These are phyloP conservation scores for Aphyosemion australe DNA, from an alignment of 2,113 vertebrate species.

Conservation along the genomic window DNA sequence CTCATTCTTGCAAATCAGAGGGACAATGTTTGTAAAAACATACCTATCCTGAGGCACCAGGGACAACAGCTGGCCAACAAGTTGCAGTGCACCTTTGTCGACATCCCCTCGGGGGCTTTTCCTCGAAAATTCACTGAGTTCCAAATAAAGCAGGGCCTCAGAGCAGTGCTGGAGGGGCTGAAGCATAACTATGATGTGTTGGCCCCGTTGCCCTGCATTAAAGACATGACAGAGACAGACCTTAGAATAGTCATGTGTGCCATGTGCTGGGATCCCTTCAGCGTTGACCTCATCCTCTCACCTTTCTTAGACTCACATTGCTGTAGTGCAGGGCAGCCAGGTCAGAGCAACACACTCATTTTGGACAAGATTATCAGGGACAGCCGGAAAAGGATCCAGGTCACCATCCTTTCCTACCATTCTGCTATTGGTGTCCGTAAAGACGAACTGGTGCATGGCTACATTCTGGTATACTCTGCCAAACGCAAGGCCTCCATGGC, in stretches of 20 bases:
- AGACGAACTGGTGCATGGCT: constrained; percentile 98
- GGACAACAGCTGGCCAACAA: constrained; percentile 98
- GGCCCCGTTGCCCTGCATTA: constrained; percentile 90
- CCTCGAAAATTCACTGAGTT: constrained; percentile 96
- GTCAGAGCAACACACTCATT: constrained; percentile 94
- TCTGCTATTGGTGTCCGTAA: constrained; percentile 96
- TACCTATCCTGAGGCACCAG: constrained; percentile 96
- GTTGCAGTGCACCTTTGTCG: constrained; percentile 97
- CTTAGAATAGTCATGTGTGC: constrained; percentile 98
- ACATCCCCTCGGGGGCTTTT: constrained; percentile 90
- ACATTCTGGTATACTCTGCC: constrained; percentile 96
- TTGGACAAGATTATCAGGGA: constrained; percentile 98
- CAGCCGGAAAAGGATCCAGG: constrained; percentile 92
- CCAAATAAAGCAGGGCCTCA: constrained; percentile 94
- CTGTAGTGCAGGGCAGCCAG: constrained; percentile 94
- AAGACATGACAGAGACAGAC: constrained; percentile 95
- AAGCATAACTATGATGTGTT: constrained; percentile 94
- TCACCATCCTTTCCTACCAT: constrained; percentile 96
- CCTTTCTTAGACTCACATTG: constrained; percentile 96
- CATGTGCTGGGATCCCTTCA: constrained; percentile 98
- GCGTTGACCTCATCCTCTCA: constrained; percentile 97
- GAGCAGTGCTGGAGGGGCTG: constrained; percentile 91
- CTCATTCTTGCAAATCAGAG: constrained; percentile 96
- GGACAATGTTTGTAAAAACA: constrained; percentile 91
- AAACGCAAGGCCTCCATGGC: constrained; percentile 98